Percentiles rank a stretch among this genome's conserved stretches.
Evolutionary conservation across 37 sponge, comb jelly and placozoan genomes (phyloP).

Genomic region (Agelas oroides): DNA sequence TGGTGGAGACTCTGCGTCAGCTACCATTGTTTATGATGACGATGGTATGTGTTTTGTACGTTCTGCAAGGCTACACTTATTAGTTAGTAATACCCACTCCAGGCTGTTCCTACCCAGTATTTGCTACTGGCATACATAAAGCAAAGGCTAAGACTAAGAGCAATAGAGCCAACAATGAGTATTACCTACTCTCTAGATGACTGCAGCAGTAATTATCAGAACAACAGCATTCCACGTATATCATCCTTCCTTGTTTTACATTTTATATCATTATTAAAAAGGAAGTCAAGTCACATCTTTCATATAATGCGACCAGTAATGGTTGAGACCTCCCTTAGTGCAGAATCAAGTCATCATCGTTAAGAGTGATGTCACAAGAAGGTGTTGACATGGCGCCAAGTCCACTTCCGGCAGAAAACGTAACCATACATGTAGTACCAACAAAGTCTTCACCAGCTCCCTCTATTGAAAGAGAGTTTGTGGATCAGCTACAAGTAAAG

Average conservation of each 20-base stretch:
- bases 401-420: slow-evolving; percentile 4
- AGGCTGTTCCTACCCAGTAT: too few species aligned
- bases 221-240: too few species aligned
- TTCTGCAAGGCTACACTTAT: too few species aligned
- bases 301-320: background rate
- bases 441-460: background rate
- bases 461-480: background rate
- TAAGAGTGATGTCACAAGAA: background rate
- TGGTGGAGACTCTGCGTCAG: background rate
- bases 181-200: too few species aligned
- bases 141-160: too few species aligned
- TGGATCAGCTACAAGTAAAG: background rate
- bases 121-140: too few species aligned
- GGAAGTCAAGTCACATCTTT: background rate
- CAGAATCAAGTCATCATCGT: background rate
- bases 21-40: slow-evolving; percentile 11
- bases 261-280: too few species aligned
- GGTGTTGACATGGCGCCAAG: background rate
- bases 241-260: too few species aligned
- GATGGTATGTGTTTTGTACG: background rate
- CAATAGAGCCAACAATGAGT: too few species aligned
- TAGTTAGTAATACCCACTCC: too few species aligned
- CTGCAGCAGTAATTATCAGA: too few species aligned
- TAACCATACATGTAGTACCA: too few species aligned
- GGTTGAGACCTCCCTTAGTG: background rate